phyloP scores from a whole-genome alignment of 2,113 vertebrate species.

The Candoia aspera region DNA sequence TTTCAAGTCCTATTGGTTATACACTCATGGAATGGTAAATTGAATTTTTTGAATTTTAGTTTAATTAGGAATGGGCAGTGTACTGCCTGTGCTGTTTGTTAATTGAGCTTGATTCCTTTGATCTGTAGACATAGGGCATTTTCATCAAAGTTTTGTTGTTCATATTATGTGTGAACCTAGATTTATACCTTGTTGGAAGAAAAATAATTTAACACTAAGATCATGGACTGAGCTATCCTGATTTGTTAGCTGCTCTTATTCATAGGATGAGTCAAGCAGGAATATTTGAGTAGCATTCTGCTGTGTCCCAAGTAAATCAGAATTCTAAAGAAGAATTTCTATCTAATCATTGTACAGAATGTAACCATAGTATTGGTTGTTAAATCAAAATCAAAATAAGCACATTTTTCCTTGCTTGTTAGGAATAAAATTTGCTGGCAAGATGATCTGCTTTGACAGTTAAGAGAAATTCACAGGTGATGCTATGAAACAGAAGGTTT shows the following conservation, averaged over 20 bases:
- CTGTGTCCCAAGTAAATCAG: background rate
- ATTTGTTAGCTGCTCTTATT: background rate
- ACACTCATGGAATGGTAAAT: background rate
- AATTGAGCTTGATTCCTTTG: background rate
- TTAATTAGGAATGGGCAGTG: background rate
- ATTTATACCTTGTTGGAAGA: background rate
- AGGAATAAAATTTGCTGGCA: background rate
- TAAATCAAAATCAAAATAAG: background rate
- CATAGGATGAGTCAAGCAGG: background rate
- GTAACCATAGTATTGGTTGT: background rate
- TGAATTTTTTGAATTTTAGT: background rate
- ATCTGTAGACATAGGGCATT: background rate
- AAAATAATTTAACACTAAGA: background rate
- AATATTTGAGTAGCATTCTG: background rate
- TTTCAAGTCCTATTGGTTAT: background rate
- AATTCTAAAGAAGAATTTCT: background rate
- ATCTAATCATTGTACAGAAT: background rate
- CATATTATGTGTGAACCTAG: background rate
- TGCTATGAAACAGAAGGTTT: background rate
- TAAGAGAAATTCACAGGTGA: background rate
- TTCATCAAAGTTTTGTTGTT: background rate
- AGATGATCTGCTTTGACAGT: background rate
- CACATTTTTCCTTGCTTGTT: background rate
- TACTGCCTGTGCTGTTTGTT: background rate
- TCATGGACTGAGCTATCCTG: background rate